Percentiles rank a stretch among this genome's conserved stretches.
Evolutionary conservation across 1,140 invertebrate species (phyloP).

Genomic region (Cydia fagiglandana): DNA sequence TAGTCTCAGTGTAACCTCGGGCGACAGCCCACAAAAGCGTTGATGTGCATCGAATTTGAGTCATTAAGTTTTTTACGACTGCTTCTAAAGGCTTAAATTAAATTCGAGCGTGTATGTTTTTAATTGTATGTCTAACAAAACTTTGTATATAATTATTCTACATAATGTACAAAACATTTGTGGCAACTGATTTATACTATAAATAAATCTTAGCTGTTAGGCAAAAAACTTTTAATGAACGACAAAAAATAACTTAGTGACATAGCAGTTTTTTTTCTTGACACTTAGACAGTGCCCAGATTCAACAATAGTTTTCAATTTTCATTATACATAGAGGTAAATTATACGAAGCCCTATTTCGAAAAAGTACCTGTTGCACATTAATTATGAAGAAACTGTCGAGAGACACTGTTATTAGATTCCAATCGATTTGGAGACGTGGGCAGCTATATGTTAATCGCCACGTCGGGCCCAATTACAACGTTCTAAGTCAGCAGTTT

Average conservation of each 20-base stretch:
- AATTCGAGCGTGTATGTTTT: not conserved
- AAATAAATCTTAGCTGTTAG: too few species aligned
- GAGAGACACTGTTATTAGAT: constrained; percentile 14
- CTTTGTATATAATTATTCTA: not conserved
- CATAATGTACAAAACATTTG: not conserved
- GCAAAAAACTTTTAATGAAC: too few species aligned
- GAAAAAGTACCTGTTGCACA: not conserved
- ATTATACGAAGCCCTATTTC: not conserved
- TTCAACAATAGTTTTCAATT: too few species aligned
- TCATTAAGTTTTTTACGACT: constrained; percentile 27
- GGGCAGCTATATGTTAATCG: constrained; percentile 21
- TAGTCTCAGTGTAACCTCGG: constrained; percentile 22
- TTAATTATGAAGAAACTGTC: not conserved
- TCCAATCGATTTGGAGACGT: constrained; percentile 13
- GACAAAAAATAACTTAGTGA: too few species aligned
- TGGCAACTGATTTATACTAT: not conserved
- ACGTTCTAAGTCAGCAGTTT: constrained; percentile 13
- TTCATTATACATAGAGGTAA: too few species aligned
- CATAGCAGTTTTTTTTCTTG: too few species aligned
- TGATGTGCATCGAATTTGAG: constrained; percentile 30
- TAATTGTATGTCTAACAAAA: not conserved
- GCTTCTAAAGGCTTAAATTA: not conserved
- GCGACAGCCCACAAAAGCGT: constrained; percentile 27
- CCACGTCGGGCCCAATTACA: not conserved
- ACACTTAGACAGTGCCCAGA: too few species aligned